Base-by-base conservation (phyloP, 2,888 invertebrate species). In the Cephus spinipes region DNA sequence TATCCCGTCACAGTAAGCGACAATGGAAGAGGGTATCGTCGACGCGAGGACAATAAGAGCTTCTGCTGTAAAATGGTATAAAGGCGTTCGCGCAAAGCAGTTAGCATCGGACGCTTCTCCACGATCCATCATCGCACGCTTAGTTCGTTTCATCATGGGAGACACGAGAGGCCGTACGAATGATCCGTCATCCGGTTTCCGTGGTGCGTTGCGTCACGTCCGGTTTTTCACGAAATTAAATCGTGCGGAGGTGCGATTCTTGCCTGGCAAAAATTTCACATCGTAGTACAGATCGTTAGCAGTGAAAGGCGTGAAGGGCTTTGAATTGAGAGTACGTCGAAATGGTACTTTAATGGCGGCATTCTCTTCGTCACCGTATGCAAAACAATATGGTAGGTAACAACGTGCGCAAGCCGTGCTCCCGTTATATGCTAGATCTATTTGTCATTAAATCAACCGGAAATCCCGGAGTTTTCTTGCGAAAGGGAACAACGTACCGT, bases 61-160 rank as follows among this genome's bases (percentile, higher is more conserved):
- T 79, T 80, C 74, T 68, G 77, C 76, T 75, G 73, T 75, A 73
- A 71, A 68, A 80, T 79, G 80, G 81, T 80, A 79, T 80, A 80
- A 81, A 83, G 81, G 81, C 73, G 35, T 73, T 69, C 77, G 74
- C 73, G 69, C 79, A 82, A 81, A 82, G 79, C 73, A 68, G 73
- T 32, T 80, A 73, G 81, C 78, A 83, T 85, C 83, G 81, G 84
- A 85, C 85, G 85, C 81, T 80, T 83, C 83, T 85, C 85, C 81
- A 86, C 86, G 87, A 90, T 90, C 90, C 87, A 90, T 90, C 90
- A 90, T 90, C 88, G 87, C 85, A 88, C 87, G 90, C 87, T 89
- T 87, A 87, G 87, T 86, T 87, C 55, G 55, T 55, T 71, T 33
- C 31, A 33, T 71, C 32, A 31, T 55, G 55, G 31, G 12, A 31